A percentile compares a stretch with the other conserved stretches of the same genome.
Evolutionary conservation across 1,140 invertebrate species (phyloP).

Genomic region (Aphaenogaster ashmeadi): DNA sequence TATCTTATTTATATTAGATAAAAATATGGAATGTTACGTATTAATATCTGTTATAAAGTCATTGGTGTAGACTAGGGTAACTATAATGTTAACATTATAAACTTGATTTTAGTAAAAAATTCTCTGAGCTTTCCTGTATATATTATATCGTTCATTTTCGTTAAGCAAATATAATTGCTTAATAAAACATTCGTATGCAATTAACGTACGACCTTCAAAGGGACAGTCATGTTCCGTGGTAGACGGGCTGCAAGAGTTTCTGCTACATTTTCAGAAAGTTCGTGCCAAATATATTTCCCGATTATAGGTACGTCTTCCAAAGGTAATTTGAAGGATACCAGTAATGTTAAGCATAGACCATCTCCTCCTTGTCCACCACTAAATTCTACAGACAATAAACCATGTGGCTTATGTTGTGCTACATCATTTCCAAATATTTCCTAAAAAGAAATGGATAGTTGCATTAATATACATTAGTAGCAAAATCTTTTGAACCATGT

Average conservation of each 20-base stretch:
- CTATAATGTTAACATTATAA: conserved; percentile 59
- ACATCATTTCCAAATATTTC: conserved; percentile 96
- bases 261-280: conserved; percentile 91
- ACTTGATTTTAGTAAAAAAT: conserved; percentile 45
- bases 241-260: conserved; percentile 90
- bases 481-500: neutral
- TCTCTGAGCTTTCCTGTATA: neutral
- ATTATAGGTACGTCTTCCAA: conserved; percentile 94
- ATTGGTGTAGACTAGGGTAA: conserved; percentile 76
- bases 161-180: conserved; percentile 1
- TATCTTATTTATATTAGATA: conserved; percentile 51
- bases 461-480: conserved; percentile 20
- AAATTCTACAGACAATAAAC: conserved; percentile 90
- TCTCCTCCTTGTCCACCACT: conserved; percentile 89
- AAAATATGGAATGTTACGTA: conserved; percentile 37
- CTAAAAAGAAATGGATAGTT: conserved; percentile 80
- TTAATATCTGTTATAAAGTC: conserved; percentile 64
- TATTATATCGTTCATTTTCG: conserved; percentile 10
- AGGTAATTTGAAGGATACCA: conserved; percentile 95
- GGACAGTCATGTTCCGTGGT: conserved; percentile 92
- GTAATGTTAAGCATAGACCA: conserved; percentile 93
- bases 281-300: conserved; percentile 96
- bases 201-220: conserved; percentile 93
- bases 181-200: conserved; percentile 23
- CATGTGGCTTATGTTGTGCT: conserved; percentile 94